Percentiles rank a stretch among this genome's conserved stretches.
Evolutionary conservation across 2,797 vertebrate genomes (phyloP).

Genomic region (Manis crassicaudata): DNA sequence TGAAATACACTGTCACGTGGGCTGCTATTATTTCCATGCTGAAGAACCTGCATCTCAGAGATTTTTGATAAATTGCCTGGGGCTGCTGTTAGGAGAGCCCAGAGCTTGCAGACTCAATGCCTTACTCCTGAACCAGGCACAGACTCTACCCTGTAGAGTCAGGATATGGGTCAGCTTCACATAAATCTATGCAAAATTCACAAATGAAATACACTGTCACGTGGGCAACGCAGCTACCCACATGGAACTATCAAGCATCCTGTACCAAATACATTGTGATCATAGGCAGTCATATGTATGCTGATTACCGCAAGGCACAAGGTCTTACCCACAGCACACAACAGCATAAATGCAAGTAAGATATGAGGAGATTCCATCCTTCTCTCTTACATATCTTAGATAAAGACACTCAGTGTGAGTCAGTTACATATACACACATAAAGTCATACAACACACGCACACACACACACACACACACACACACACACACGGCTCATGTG

Average conservation of each 20-base stretch:
- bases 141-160: not conserved
- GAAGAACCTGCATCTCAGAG: not conserved
- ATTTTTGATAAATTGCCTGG: not conserved
- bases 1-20: not conserved
- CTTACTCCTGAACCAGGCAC: not conserved
- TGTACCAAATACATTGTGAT: not conserved
- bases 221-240: not conserved
- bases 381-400: not conserved
- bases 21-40: not conserved
- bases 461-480: not conserved
- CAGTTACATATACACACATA: not conserved
- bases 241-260: not conserved
- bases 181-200: too few relatives aligned
- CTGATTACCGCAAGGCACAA: not conserved
- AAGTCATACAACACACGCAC: not conserved
- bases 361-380: not conserved
- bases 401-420: not conserved
- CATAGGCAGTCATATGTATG: not conserved
- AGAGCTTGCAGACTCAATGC: not conserved
- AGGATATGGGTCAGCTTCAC: too few relatives aligned
- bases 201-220: not conserved
- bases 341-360: not conserved
- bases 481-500: accelerated
- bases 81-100: not conserved
- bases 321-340: not conserved